Evolutionary conservation across 1,140 invertebrate genomes (phyloP).

Genomic region (Tachypleus tridentatus): DNA sequence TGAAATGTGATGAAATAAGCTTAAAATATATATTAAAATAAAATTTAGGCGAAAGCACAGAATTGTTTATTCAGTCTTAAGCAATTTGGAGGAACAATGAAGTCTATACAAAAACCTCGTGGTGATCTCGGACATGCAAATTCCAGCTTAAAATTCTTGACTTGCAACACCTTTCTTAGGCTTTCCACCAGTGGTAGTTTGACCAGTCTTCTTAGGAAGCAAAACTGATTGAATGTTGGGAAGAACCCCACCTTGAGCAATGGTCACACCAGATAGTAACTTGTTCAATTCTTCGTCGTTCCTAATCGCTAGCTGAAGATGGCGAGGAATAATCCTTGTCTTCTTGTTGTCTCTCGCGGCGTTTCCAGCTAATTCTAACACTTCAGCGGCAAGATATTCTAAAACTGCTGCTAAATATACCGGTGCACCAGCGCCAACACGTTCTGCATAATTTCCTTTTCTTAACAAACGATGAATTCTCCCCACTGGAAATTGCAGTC

Average conservation of each 20-base stretch:
- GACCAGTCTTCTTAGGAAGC: conserved; percentile 47
- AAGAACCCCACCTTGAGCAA: conserved; percentile 66
- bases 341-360: conserved; percentile 51
- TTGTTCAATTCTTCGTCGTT: conserved; percentile 76
- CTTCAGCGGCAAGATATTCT: conserved; percentile 39
- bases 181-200: background rate
- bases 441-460: conserved; percentile 30
- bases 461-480: conserved; percentile 34
- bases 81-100: too few species aligned
- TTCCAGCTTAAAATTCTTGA: background rate
- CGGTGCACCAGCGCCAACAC: conserved; percentile 29
- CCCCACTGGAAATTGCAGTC: conserved; percentile 38
- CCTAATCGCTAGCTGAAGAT: conserved; percentile 67
- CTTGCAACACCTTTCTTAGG: background rate
- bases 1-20: too few species aligned
- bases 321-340: conserved; percentile 42
- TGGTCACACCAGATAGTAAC: conserved; percentile 61
- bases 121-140: too few species aligned
- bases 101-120: too few species aligned
- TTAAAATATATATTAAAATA: too few species aligned
- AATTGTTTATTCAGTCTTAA: too few species aligned
- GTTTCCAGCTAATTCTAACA: conserved; percentile 53
- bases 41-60: too few species aligned
- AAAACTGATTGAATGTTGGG: conserved; percentile 60
- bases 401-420: conserved; percentile 39